Conservation (phyloP, 2,113 vertebrate species). For the Psilopogon haemacephalus region DNA sequence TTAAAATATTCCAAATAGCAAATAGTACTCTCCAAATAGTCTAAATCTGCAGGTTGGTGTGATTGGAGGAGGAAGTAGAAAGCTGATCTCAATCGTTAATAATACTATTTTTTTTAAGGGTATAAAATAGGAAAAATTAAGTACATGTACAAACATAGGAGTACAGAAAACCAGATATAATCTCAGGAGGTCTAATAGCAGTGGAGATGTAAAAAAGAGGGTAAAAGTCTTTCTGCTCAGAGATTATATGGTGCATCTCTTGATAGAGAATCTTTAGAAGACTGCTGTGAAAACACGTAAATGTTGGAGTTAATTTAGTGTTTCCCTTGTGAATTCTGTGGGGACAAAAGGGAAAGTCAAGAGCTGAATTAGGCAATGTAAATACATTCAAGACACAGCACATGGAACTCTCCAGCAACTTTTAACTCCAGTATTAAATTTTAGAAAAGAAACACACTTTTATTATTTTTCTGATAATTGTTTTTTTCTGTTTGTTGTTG, state of each 20-base stretch:
- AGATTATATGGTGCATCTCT: neutral
- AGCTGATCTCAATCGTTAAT: neutral
- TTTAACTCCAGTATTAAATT: neutral
- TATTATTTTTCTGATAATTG: neutral
- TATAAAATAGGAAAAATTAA: neutral
- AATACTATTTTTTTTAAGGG: neutral
- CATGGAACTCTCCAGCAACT: neutral
- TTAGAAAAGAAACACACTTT: neutral
- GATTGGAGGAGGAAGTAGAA: neutral
- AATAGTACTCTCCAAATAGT: neutral
- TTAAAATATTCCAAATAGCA: too few relatives aligned
- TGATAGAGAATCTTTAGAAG: neutral
- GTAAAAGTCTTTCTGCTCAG: neutral
- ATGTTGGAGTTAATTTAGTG: neutral
- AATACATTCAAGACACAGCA: neutral
- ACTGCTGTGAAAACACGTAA: neutral
- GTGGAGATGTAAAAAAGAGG: neutral
- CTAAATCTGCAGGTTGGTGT: neutral
- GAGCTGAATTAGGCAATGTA: neutral
- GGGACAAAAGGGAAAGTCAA: neutral
- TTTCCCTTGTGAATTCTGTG: neutral
- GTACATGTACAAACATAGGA: neutral
- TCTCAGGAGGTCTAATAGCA: neutral
- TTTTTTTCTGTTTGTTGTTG: neutral
- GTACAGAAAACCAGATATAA: neutral